phyloP scores from a whole-genome alignment of 2,888 invertebrate genomes.

The Melanophora roralis region DNA sequence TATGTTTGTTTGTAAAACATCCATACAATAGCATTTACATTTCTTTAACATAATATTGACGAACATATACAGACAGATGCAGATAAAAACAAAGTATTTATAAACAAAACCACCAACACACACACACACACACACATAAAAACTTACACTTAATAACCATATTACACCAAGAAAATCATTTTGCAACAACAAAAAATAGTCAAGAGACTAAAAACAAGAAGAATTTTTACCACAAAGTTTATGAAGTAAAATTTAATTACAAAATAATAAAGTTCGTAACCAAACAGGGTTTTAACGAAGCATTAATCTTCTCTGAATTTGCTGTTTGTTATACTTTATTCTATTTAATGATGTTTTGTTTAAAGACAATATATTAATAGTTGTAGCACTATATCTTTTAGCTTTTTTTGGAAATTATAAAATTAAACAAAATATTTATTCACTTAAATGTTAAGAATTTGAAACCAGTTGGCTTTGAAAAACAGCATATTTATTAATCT shows the following conservation, averaged over 20 bases:
- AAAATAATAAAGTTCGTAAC: constrained; percentile 56
- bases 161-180: background rate
- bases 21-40: constrained; percentile 18
- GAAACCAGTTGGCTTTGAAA: no score
- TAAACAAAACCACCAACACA: background rate
- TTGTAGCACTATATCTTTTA: no score
- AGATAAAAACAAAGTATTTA: background rate
- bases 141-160: background rate
- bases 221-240: constrained; percentile 55
- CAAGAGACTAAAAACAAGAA: background rate
- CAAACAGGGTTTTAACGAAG: constrained; percentile 24
- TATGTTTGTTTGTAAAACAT: constrained; percentile 34
- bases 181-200: constrained; percentile 2
- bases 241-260: constrained; percentile 63
- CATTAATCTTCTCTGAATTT: no score
- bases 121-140: background rate
- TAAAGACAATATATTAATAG: background rate
- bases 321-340: no score
- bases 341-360: no score
- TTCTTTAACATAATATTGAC: background rate
- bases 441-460: constrained; percentile 31
- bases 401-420: background rate
- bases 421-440: constrained; percentile 23
- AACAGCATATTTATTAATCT: no score
- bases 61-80: background rate